phyloP scores from a whole-genome alignment of 2,113 vertebrate genomes.

The Hiodon alosoides region DNA sequence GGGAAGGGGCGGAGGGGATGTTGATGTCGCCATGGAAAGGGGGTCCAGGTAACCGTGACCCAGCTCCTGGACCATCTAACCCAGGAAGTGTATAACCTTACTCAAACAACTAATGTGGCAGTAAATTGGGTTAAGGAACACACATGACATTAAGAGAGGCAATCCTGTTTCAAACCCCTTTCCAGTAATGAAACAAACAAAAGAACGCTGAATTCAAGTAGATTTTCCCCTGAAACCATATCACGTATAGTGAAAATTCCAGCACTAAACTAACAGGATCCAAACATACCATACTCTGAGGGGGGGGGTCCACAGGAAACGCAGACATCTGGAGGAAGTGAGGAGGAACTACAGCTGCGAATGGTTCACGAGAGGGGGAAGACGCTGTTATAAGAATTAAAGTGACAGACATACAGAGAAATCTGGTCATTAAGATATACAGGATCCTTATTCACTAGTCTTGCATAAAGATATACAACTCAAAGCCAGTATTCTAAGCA shows the following conservation, averaged over 20 bases:
- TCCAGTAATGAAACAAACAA: too few relatives aligned
- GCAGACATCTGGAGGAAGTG: constrained; percentile 22
- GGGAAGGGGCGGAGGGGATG: constrained; percentile 66
- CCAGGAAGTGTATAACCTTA: background rate
- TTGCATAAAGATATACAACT: background rate
- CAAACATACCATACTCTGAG: constrained; percentile 41
- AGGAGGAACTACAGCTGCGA: background rate
- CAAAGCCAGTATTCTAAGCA: background rate
- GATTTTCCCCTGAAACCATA: too few relatives aligned
- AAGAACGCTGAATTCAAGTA: too few relatives aligned
- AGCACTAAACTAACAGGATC: background rate
- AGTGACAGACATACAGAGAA: background rate
- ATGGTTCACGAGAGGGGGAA: constrained; percentile 41
- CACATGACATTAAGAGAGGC: background rate
- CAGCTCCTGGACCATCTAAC: constrained; percentile 47
- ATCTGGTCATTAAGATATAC: background rate
- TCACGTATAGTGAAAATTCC: background rate
- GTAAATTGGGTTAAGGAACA: background rate
- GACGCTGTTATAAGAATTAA: constrained; percentile 37
- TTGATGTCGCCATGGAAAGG: constrained; percentile 41
- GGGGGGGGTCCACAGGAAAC: constrained; percentile 32
- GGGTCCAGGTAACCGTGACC: constrained; percentile 63
- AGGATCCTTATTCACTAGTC: background rate
- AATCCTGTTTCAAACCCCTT: too few relatives aligned
- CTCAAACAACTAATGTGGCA: background rate